A percentile compares a stretch with the other conserved stretches of the same genome.
Evolutionary conservation across 2,888 invertebrate genomes (phyloP).

Genomic region (Odiellus spinosus): DNA sequence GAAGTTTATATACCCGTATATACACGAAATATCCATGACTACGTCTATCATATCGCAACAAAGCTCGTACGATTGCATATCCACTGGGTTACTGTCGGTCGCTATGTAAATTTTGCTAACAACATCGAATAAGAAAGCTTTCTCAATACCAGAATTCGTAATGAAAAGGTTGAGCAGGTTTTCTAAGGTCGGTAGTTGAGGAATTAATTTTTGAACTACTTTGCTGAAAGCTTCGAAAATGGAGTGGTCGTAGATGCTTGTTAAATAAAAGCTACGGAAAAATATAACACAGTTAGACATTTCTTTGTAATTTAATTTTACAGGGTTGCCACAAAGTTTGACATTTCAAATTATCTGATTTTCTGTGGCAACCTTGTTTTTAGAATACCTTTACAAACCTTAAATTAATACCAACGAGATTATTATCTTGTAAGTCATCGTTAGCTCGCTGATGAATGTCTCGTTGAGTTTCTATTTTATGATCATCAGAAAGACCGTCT

Average conservation of each 20-base stretch:
- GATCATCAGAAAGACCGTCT: slow-evolving; percentile 95
- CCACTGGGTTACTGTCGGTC: slow-evolving; percentile 97
- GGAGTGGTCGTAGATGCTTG: slow-evolving; percentile 98
- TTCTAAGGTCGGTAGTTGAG: slow-evolving; percentile 89
- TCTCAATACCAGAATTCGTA: slow-evolving; percentile 98
- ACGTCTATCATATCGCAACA: slow-evolving; percentile 99
- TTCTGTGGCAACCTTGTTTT: slow-evolving; percentile 26
- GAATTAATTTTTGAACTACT: slow-evolving; percentile 97
- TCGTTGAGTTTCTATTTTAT: slow-evolving; percentile 96
- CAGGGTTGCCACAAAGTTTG: slow-evolving; percentile 22
- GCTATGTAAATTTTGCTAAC: slow-evolving; percentile 88
- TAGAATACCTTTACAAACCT: not conserved
- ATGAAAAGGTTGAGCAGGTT: slow-evolving; percentile 94
- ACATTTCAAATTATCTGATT: slow-evolving; percentile 28
- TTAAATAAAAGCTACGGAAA: slow-evolving; percentile 59
- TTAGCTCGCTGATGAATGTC: slow-evolving; percentile 95
- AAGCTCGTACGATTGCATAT: slow-evolving; percentile 98
- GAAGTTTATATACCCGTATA: slow-evolving; percentile 70
- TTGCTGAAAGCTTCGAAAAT: slow-evolving; percentile 99
- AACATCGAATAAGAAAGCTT: slow-evolving; percentile 98
- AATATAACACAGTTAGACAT: not conserved
- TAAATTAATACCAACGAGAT: not conserved
- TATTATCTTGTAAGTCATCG: slow-evolving; percentile 60
- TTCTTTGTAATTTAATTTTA: too few relatives aligned
- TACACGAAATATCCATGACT: slow-evolving; percentile 94